phyloP scores from a whole-genome alignment of 2,888 invertebrate species.

The Beris chalybata region DNA sequence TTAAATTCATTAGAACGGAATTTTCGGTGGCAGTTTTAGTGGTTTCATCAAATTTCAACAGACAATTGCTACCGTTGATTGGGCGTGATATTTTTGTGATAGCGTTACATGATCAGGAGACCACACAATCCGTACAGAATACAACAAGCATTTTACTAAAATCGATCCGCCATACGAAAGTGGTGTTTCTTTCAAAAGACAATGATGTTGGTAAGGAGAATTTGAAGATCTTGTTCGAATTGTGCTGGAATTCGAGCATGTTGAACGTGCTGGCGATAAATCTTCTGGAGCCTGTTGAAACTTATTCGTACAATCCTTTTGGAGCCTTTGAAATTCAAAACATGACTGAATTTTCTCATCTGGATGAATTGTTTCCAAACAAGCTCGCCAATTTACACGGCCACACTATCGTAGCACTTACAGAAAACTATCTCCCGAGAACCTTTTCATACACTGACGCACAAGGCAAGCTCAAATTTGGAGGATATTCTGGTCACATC shows the following conservation, averaged over 20 bases:
- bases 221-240: not conserved
- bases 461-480: constrained; percentile 2
- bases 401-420: not conserved
- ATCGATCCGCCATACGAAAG: not conserved
- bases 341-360: not conserved
- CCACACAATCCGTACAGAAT: no score
- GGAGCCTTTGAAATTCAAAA: not conserved
- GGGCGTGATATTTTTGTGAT: no score
- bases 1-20: no score
- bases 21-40: no score
- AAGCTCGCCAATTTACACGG: constrained; percentile 8
- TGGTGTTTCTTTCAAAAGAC: not conserved
- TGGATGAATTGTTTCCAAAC: constrained; percentile 5
- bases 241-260: constrained; percentile 11
- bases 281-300: not conserved
- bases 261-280: not conserved
- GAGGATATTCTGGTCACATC: constrained; percentile 3
- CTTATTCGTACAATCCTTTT: constrained; percentile 18
- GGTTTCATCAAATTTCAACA: no score
- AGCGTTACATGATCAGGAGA: no score
- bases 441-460: constrained; percentile 4
- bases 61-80: no score
- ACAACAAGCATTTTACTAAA: no score
- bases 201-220: not conserved
- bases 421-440: not conserved